Conservation (phyloP, 2,113 vertebrate genomes). For the Tetraodon nigroviridis region DNA sequence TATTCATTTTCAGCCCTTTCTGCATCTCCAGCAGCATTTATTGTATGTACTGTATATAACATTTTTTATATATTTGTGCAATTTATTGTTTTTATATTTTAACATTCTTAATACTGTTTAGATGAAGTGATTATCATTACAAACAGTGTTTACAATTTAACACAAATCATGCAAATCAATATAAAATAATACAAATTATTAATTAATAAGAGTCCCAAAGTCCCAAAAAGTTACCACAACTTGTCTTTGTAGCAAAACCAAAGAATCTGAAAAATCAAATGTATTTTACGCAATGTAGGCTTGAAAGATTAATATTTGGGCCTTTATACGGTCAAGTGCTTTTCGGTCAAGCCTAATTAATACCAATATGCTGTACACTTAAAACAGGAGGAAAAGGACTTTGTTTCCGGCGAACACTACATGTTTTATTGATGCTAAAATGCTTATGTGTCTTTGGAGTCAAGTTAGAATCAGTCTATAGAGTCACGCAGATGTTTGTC, state of each 20-base stretch:
- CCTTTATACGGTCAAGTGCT: slow-evolving; percentile 29
- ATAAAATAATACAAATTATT: no score
- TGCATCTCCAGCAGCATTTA: no score
- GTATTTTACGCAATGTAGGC: slow-evolving; percentile 15
- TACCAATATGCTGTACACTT: slow-evolving; percentile 47
- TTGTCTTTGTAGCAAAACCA: slow-evolving; percentile 5
- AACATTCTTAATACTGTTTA: no score
- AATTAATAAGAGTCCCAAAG: neutral
- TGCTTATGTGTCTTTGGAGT: slow-evolving; percentile 12
- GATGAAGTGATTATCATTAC: no score
- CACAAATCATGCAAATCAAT: no score
- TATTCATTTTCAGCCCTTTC: slow-evolving; percentile 2
- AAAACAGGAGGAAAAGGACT: slow-evolving; percentile 17
- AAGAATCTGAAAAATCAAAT: slow-evolving; percentile 10
- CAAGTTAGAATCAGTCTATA: no score
- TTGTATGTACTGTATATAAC: no score
- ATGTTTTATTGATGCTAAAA: slow-evolving; percentile 62
- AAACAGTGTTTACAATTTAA: no score
- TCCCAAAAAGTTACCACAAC: no score
- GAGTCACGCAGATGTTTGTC: no score
- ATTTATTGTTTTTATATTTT: no score
- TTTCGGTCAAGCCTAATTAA: slow-evolving; percentile 57
- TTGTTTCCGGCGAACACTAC: slow-evolving; percentile 29
- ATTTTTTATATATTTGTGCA: no score
- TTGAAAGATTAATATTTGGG: slow-evolving; percentile 32